Evolutionary conservation across 2,888 invertebrate species (phyloP).

Genomic region (Odontomyia ornata): DNA sequence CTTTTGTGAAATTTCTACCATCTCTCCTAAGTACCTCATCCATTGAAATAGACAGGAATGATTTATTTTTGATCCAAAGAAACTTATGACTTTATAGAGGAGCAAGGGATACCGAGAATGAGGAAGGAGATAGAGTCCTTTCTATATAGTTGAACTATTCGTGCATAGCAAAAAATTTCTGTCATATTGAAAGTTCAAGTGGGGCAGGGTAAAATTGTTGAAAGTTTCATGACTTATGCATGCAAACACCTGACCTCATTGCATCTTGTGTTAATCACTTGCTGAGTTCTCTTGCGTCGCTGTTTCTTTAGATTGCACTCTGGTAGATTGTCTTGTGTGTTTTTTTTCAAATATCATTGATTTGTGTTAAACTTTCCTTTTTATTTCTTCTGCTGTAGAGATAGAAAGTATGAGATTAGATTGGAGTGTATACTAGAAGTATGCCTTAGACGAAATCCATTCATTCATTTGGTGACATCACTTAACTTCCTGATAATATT

Average conservation of each 20-base stretch:
- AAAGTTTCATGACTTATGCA: constrained; percentile 36
- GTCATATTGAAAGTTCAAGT: not conserved
- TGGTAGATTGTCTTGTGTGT: not conserved
- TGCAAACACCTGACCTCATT: constrained; percentile 33
- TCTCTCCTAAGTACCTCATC: not conserved
- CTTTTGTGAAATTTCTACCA: not conserved
- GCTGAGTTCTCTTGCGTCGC: not conserved
- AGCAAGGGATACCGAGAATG: not conserved
- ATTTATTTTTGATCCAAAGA: not conserved
- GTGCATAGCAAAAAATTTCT: not conserved
- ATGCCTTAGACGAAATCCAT: too few species aligned
- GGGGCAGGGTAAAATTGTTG: not conserved
- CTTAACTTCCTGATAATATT: too few species aligned
- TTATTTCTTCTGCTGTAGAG: not conserved
- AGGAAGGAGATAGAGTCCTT: not conserved
- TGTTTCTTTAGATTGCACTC: not conserved
- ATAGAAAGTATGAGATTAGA: too few species aligned
- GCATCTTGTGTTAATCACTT: constrained; percentile 3
- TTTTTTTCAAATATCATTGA: not conserved
- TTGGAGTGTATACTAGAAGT: too few species aligned
- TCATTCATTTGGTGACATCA: too few species aligned
- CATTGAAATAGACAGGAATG: not conserved
- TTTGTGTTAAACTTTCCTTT: not conserved
- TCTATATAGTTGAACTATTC: too few species aligned
- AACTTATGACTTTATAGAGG: not conserved